A percentile compares a stretch with the other conserved stretches of the same genome.
phyloP scores from a whole-genome alignment of 2,888 invertebrate genomes.

The Pristionchus mayeri region DNA sequence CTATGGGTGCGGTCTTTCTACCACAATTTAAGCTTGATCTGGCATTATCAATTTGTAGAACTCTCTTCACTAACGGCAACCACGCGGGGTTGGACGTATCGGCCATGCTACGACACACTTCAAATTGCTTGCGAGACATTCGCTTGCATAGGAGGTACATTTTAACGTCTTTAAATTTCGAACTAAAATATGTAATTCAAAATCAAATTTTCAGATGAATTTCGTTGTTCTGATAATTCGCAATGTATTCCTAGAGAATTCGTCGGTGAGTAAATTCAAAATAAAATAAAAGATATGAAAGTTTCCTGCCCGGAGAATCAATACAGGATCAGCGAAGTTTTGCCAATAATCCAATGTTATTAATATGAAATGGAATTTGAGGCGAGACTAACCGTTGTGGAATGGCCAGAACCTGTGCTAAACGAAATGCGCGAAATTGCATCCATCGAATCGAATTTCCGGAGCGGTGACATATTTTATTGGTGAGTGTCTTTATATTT shows the following conservation, averaged over 20 bases:
- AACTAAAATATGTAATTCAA: too few relatives aligned
- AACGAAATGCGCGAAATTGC: background rate
- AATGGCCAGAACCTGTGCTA: background rate
- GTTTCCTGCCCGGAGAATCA: background rate
- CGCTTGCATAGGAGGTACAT: constrained; percentile 5
- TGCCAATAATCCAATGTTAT: background rate
- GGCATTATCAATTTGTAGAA: too few relatives aligned
- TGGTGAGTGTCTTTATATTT: background rate
- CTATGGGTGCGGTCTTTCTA: background rate
- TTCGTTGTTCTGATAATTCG: constrained; percentile 10
- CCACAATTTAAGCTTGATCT: background rate
- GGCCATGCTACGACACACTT: background rate
- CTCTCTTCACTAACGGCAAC: too few relatives aligned
- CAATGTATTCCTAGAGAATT: background rate
- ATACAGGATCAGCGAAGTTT: background rate
- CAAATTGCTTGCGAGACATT: background rate
- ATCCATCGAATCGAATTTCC: background rate
- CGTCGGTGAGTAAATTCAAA: background rate
- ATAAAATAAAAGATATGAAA: background rate
- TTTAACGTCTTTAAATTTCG: too few relatives aligned
- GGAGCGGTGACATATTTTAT: background rate
- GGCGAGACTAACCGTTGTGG: background rate
- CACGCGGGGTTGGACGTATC: background rate
- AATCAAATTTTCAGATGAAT: background rate
- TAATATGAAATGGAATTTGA: background rate